A percentile compares a stretch with the other conserved stretches of the same genome.
These are phyloP conservation scores for Limosa lapponica DNA, from an alignment of 2,797 vertebrate genomes.

Conservation along the genomic window DNA sequence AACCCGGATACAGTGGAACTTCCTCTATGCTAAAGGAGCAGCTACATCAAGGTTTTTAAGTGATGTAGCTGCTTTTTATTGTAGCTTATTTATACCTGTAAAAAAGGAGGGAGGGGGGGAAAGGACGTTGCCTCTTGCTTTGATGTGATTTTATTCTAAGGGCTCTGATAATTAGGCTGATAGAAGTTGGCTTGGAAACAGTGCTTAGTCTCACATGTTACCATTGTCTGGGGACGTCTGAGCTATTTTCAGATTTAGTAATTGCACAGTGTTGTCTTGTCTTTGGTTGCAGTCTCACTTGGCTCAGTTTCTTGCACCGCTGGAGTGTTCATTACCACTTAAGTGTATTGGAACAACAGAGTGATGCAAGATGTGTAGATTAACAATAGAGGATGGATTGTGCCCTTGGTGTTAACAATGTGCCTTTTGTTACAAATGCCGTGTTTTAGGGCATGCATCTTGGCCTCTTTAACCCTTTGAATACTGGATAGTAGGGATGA, in stretches of 20 bases:
- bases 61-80: constrained; percentile 62
- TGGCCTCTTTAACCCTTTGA: constrained; percentile 81
- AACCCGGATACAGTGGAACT: constrained; percentile 55
- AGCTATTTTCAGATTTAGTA: constrained; percentile 77
- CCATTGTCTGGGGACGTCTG: constrained; percentile 75
- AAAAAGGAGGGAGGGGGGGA: neutral
- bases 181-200: constrained; percentile 79
- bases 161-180: constrained; percentile 77
- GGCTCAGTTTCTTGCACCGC: constrained; percentile 75
- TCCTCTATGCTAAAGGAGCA: constrained; percentile 61
- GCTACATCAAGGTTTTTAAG: constrained; percentile 54
- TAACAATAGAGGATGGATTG: constrained; percentile 79
- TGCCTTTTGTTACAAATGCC: constrained; percentile 91
- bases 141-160: constrained; percentile 77
- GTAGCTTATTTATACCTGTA: constrained; percentile 69
- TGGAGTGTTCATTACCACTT: constrained; percentile 66
- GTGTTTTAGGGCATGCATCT: constrained; percentile 75
- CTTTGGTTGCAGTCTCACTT: constrained; percentile 78
- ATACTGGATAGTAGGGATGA: constrained; percentile 61
- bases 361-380: constrained; percentile 72
- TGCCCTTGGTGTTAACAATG: constrained; percentile 89
- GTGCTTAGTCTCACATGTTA: constrained; percentile 79
- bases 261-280: constrained; percentile 74
- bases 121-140: constrained; percentile 65
- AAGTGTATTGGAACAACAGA: constrained; percentile 68